Conservation (phyloP, 2,113 vertebrate genomes). For the Ciconia stormi region DNA sequence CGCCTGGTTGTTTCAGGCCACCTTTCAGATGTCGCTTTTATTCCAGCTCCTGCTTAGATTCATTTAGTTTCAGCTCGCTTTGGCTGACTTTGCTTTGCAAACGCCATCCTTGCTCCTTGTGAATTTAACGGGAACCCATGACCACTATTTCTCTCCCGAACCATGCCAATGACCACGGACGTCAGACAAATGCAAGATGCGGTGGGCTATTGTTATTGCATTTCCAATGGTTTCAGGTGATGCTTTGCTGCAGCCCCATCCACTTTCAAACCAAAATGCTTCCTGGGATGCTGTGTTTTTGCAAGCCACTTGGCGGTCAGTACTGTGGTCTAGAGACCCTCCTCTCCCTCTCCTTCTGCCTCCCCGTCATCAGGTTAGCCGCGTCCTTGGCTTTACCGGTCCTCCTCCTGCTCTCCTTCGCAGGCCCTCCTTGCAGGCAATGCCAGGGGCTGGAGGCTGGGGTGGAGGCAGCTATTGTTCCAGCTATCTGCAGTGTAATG, state of each 20-base stretch:
- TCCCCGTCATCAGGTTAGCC: not conserved
- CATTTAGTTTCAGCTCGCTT: not conserved
- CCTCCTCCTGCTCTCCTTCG: not conserved
- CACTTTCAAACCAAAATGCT: not conserved
- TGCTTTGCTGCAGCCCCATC: not conserved
- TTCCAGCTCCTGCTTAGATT: not conserved
- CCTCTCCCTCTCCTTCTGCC: not conserved
- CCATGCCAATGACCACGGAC: accelerated
- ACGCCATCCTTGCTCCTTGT: not conserved
- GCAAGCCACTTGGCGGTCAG: not conserved
- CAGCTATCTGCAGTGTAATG: conserved; percentile 61
- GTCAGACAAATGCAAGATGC: not conserved
- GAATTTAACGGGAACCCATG: not conserved
- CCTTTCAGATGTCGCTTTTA: not conserved
- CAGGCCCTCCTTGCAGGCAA: not conserved
- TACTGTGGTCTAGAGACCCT: not conserved
- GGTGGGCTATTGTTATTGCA: not conserved
- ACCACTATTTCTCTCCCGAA: not conserved
- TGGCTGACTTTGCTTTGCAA: not conserved
- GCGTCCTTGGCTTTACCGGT: not conserved
- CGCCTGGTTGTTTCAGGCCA: not conserved
- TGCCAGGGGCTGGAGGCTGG: conserved; percentile 35
- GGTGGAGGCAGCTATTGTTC: conserved; percentile 67
- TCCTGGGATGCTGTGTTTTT: not conserved
- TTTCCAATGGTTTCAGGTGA: not conserved